Percentiles rank a stretch among this genome's conserved stretches.
These are phyloP conservation scores for Natator depressus DNA, from an alignment of 2,113 vertebrate genomes.

Conservation along the genomic window DNA sequence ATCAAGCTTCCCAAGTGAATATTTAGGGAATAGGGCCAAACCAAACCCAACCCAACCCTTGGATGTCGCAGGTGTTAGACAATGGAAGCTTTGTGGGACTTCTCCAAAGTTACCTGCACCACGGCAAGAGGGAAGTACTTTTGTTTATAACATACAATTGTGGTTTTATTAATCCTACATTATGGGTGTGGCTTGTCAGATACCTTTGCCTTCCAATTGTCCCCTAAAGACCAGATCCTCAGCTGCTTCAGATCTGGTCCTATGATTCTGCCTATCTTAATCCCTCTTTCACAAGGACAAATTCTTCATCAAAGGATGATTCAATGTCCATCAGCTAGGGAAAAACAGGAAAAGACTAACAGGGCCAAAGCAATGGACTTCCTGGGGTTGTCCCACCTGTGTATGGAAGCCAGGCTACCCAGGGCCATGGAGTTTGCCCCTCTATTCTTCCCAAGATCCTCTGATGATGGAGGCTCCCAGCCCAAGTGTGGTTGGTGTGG, in stretches of 20 bases:
- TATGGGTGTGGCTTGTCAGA: not conserved
- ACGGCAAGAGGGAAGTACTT: constrained; percentile 11
- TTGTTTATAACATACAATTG: not conserved
- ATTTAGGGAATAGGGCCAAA: constrained; percentile 1
- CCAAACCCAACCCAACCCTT: constrained; percentile 16
- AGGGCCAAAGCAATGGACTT: not conserved
- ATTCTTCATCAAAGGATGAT: not conserved
- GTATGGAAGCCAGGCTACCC: not conserved
- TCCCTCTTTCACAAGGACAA: fast-evolving
- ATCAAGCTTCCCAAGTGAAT: constrained; percentile 14
- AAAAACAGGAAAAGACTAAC: not conserved
- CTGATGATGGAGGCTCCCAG: not conserved
- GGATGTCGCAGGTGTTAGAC: not conserved
- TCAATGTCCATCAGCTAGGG: not conserved
- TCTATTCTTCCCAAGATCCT: not conserved
- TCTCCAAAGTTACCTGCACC: constrained; percentile 38
- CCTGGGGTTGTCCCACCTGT: not conserved
- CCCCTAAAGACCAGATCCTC: not conserved
- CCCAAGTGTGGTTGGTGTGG: not conserved
- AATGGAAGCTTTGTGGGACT: not conserved
- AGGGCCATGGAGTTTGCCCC: not conserved
- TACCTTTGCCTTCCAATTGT: not conserved
- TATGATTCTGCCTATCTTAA: not conserved
- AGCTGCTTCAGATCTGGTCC: not conserved
- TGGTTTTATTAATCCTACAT: fast-evolving